A percentile compares a stretch with the other conserved stretches of the same genome.
Conservation (phyloP, 2,113 vertebrate species). For the Hydropotes inermis region DNA sequence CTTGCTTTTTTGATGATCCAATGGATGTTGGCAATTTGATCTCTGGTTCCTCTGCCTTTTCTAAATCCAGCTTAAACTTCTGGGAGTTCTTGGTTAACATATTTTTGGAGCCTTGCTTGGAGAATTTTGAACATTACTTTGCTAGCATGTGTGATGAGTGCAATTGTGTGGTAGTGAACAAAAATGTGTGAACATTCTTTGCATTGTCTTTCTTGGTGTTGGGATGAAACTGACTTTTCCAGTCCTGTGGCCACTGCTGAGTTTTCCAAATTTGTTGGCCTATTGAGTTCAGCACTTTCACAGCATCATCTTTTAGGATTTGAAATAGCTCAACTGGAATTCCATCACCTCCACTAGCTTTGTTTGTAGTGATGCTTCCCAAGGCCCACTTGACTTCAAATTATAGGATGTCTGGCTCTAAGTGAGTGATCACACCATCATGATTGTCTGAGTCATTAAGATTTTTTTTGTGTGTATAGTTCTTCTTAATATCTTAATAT, state of each 20-base stretch:
- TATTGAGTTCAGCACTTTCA: neutral
- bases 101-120: neutral
- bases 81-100: neutral
- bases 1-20: neutral
- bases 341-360: neutral
- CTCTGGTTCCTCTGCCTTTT: neutral
- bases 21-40: neutral
- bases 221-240: neutral
- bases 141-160: neutral
- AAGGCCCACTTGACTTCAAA: neutral
- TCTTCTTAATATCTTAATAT: too few relatives aligned
- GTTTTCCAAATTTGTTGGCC: neutral
- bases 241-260: neutral
- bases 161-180: neutral
- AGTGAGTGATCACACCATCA: neutral
- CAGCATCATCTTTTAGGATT: neutral
- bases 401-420: neutral
- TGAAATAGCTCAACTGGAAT: neutral
- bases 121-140: neutral
- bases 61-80: neutral
- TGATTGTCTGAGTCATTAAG: neutral
- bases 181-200: neutral
- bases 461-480: neutral
- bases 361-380: neutral
- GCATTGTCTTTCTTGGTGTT: neutral